phyloP scores from a whole-genome alignment of 1,140 invertebrate species.

The Ptiloglossa arizonensis region DNA sequence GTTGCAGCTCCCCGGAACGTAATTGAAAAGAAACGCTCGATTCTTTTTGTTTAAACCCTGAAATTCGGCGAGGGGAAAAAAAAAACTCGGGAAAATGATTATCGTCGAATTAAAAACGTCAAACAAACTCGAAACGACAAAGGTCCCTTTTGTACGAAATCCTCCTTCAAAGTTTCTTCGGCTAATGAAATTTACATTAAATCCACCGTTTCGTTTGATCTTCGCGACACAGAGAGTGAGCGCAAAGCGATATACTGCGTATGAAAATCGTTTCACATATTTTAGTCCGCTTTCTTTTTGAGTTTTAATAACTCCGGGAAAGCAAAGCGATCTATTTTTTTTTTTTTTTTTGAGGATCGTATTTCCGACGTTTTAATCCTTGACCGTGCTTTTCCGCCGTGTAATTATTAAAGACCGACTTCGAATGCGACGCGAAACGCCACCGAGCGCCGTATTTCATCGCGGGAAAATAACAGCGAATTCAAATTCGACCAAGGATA shows the following conservation, averaged over 20 bases:
- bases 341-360: not conserved
- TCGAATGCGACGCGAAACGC: not conserved
- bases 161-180: no score
- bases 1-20: not conserved
- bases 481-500: constrained; percentile 13
- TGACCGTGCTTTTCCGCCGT: not conserved
- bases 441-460: not conserved
- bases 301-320: not conserved
- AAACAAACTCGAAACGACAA: not conserved
- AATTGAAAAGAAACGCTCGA: not conserved
- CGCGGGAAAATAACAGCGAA: constrained; percentile 10
- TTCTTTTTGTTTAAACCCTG: no score
- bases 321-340: not conserved
- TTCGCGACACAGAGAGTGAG: no score
- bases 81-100: not conserved
- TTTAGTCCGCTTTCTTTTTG: not conserved
- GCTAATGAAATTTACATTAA: not conserved
- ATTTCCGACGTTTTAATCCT: not conserved
- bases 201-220: not conserved
- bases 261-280: no score
- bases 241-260: no score
- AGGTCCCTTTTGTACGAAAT: not conserved
- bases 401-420: not conserved
- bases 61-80: not conserved
- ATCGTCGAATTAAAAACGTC: no score